Conservation (phyloP, 1,140 invertebrate species). For the Drosophila athabasca region DNA sequence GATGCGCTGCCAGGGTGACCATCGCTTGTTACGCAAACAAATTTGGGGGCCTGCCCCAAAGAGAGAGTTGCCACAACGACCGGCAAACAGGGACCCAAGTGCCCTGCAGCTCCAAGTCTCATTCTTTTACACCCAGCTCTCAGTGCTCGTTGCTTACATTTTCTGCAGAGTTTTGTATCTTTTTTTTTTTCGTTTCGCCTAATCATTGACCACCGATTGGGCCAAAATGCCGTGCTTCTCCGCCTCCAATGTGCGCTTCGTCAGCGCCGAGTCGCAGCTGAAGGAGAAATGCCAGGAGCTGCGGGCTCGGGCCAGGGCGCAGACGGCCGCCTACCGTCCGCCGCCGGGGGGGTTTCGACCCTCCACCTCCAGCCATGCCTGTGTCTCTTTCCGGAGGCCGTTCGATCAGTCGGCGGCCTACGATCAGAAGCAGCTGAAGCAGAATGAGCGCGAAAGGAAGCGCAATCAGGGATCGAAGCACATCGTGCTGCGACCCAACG, state of each 20-base stretch:
- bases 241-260: slow-evolving; percentile 73
- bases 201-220: background rate
- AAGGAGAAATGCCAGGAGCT: slow-evolving; percentile 53
- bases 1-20: slow-evolving; percentile 55
- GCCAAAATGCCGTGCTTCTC: slow-evolving; percentile 73
- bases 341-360: slow-evolving; percentile 48
- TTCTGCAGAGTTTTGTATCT: background rate
- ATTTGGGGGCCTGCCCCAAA: background rate
- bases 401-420: slow-evolving; percentile 57
- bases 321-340: slow-evolving; percentile 62
- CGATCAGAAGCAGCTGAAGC: slow-evolving; percentile 65
- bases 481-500: slow-evolving; percentile 52
- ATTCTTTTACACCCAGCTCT: slow-evolving; percentile 4
- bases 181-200: too few species aligned
- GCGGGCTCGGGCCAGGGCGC: slow-evolving; percentile 58
- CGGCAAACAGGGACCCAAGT: background rate
- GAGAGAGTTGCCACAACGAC: slow-evolving; percentile 28
- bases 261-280: slow-evolving; percentile 60
- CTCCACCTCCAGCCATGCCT: slow-evolving; percentile 14
- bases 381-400: slow-evolving; percentile 27
- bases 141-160: background rate
- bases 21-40: slow-evolving; percentile 60
- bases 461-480: slow-evolving; percentile 62
- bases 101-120: background rate
- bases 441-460: slow-evolving; percentile 57